Base-by-base conservation (phyloP, 2,888 invertebrate species). In the Dorcus parallelipipedus region DNA sequence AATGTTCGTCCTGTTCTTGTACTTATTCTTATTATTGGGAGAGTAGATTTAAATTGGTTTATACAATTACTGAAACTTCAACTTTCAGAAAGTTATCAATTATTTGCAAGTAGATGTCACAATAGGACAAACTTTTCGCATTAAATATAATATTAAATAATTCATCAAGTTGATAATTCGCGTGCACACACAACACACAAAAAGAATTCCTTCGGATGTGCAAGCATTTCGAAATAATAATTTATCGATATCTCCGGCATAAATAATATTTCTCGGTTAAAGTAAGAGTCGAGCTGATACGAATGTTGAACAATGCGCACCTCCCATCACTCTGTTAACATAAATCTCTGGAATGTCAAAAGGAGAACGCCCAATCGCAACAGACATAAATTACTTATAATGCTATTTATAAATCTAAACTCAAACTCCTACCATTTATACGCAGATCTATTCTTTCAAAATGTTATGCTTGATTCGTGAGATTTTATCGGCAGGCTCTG, bases 261-360 rank as follows among this genome's bases (percentile, higher is more conserved):
- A 82, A 81, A 82, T 82, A 80, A 78, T 81, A 81, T 81, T 82
- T 81, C 79, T 82, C 81, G 52, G 51, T 55, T 54, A 45, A 52
- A 54, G 55, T 47, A 60, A 54, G 60, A 65, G 65, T 65, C 64
- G 64, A 60, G 59, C 67, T 68, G 70, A 70, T 69, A 68, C 70
- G 68, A 69, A 69, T 67, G 66, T 66, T 67, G 71, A 73, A 74
- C 71, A 72, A 74, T 73, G 72, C 71, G 73, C 74, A 73, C 77
- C 77, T 77, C 77, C 77, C 77, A 77, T 78, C 78, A 78, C 74
- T 76, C 76, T 71, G 72, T 72, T 70, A 71, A 76, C 76, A 78
- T 78, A 78, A 78, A 78, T 78, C 78, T 71, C 74, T 68, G 67
- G 64, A 68, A 73, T 73, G 75, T 78, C 77, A 77, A 76, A 74